phyloP scores from a whole-genome alignment of 1,140 invertebrate genomes.

The Scaptodrosophila lebanonensis region DNA sequence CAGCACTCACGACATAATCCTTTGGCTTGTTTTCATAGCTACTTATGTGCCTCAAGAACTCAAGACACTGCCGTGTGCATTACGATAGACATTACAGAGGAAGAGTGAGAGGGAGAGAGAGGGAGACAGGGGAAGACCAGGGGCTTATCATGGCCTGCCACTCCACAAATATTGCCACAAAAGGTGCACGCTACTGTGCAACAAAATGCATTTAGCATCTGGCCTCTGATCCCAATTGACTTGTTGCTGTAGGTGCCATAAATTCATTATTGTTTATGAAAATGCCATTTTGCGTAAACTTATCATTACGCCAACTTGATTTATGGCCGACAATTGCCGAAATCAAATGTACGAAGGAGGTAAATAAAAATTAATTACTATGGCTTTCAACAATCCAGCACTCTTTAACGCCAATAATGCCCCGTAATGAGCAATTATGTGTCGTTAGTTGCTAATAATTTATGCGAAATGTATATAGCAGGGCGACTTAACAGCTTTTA shows the following conservation, averaged over 20 bases:
- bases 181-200: constrained; percentile 54
- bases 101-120: no score
- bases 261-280: constrained; percentile 62
- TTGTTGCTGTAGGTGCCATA: constrained; percentile 54
- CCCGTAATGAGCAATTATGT: background rate
- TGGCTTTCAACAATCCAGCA: no score
- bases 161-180: constrained; percentile 19
- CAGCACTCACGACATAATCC: constrained; percentile 56
- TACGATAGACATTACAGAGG: constrained; percentile 54
- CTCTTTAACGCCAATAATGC: background rate
- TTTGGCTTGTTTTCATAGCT: constrained; percentile 65
- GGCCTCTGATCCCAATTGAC: constrained; percentile 45
- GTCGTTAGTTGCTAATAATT: constrained; percentile 34
- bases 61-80: constrained; percentile 38
- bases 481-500: no score
- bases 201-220: constrained; percentile 23
- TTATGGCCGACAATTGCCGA: constrained; percentile 49
- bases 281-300: constrained; percentile 32
- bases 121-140: no score
- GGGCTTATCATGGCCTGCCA: constrained; percentile 29
- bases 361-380: constrained; percentile 7
- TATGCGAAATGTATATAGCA: no score
- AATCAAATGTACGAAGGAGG: no score
- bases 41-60: constrained; percentile 13
- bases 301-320: constrained; percentile 49